Base-by-base conservation (phyloP, 2,797 vertebrate species). In the Poliocrania exsul region DNA sequence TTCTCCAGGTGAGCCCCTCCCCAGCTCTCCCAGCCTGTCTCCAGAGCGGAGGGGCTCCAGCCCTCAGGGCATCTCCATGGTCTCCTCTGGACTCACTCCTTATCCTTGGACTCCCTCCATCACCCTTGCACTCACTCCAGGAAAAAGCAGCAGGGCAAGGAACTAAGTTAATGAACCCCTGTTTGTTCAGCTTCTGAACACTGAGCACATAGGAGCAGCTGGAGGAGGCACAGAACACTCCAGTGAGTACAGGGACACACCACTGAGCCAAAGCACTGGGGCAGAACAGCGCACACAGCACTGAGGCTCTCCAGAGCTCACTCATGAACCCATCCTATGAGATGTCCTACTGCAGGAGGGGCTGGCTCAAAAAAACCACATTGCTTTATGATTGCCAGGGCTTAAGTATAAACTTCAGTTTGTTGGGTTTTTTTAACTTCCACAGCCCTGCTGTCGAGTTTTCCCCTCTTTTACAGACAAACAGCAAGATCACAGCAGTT, bases 221-320 rank as follows among this genome's bases (percentile, higher is more conserved):
- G 54, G 16, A 85, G 25, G 38, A 67, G 46, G 51, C 70, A 79
- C 31, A 60, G 29, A 72, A 7, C 19, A 42, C 31, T 25, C 4
- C 65, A 31, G 25, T 0, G n/a, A 47, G 12, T 2, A 50, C 56
- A 16, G n/a, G 60, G 70, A 73, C 19, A 46, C 2, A 2, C 4
- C 51, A 14, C 13, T 0, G 0, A 81, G 44, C 47, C 60, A 65
- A 61, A 65, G 31, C 50, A 35, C 25, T 0, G 0, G 51, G 29
- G 37, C 4, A 79, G 58, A 53, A 33, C 69, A 14, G 26, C 2
- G 37, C 21, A 42, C 25, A 5, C 35, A 38, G 74, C 44, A 6
- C 42, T 2, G 10, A 61, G 26, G 18, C 4, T 40, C 72, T 11
- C 72, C 26, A 6, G 23, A 35, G 64, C 2, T 17, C 31, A 72